Percentiles rank a stretch among this genome's conserved stretches.
phyloP scores from a whole-genome alignment of 2,113 vertebrate genomes.

The Hypomesus transpacificus region DNA sequence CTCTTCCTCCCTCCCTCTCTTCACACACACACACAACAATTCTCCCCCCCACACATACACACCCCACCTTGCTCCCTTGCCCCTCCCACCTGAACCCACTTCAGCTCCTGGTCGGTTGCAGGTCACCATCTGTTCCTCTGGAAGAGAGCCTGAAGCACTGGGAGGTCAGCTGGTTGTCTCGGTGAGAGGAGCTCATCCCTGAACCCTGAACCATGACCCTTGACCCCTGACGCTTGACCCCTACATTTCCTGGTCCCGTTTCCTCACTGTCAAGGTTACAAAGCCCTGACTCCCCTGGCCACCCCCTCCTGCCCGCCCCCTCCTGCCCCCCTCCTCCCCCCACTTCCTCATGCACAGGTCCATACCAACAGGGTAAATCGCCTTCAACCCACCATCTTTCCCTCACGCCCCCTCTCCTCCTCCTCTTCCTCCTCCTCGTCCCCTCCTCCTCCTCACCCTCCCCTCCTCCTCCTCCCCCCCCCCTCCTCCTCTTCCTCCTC shows the following conservation, averaged over 20 bases:
- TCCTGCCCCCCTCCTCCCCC: background rate
- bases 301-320: too few species aligned
- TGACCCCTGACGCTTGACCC: slow-evolving; percentile 41
- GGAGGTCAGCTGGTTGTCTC: slow-evolving; percentile 77
- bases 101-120: slow-evolving; percentile 33
- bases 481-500: too few species aligned
- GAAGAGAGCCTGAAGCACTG: slow-evolving; percentile 78
- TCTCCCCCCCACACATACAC: background rate
- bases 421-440: too few species aligned
- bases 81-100: slow-evolving; percentile 20
- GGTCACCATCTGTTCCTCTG: slow-evolving; percentile 60
- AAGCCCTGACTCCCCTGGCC: background rate
- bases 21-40: background rate
- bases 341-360: too few species aligned
- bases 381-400: too few species aligned
- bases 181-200: slow-evolving; percentile 64
- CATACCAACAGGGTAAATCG: too few species aligned
- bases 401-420: too few species aligned
- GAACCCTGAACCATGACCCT: slow-evolving; percentile 30
- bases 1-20: too few species aligned
- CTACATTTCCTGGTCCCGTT: slow-evolving; percentile 27
- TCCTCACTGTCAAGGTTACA: slow-evolving; percentile 36
- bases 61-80: background rate
- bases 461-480: too few species aligned
- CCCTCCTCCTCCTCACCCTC: slow-evolving; percentile 25